Base-by-base conservation (phyloP, 1,140 invertebrate genomes). In the Pararge aegeria region DNA sequence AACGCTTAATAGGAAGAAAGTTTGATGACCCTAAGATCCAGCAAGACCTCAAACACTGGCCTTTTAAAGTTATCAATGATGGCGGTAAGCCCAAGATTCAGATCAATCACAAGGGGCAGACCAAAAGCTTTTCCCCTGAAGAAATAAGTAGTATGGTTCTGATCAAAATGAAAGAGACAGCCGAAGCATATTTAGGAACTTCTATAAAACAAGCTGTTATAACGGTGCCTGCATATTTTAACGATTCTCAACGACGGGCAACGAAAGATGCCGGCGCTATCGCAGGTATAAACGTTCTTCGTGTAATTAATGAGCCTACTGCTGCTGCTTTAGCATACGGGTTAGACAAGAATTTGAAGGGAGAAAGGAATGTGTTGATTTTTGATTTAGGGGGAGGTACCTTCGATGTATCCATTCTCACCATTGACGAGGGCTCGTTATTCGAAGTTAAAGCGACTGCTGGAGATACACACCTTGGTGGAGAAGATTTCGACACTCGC, bases 401-500 rank as follows among this genome's bases (percentile, higher is more conserved):
- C 30, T 95, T 95, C 57, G 96, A 98, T 87, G 96, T 97, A 0
- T 97, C 96, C 13, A 94, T 97, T 42, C 83, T 98, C 0, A 93
- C 94, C 4, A 97, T 98, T 73, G 95, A 95, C 64, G 95, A 97
- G 81, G 96, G 96, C 10, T 94, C 93, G 0, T 80, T 94, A 13
- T 95, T 94, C 68, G 93, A 96, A 89, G 95, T 96, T 0, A 94
- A 94, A 85, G 91, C 95, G 1, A 96, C 95, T 5, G 94, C 95
- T 0, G 94, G 94, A 1, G 94, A 95, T 65, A 95, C 94, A 0
- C 93, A 94, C 81, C 84, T 95, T 38, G 94, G 94, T 29, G 97
- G 96, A 5, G 96, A 97, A 88, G 96, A 97, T 79, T 98, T 98
- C 74, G 96, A 97, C 75, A 95, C 95, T 72, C 87, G 95, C 21